Percentiles rank a stretch among this genome's conserved stretches.
These are phyloP conservation scores for Cerceris ruficornis DNA, from an alignment of 2,888 invertebrate species.

Conservation along the genomic window DNA sequence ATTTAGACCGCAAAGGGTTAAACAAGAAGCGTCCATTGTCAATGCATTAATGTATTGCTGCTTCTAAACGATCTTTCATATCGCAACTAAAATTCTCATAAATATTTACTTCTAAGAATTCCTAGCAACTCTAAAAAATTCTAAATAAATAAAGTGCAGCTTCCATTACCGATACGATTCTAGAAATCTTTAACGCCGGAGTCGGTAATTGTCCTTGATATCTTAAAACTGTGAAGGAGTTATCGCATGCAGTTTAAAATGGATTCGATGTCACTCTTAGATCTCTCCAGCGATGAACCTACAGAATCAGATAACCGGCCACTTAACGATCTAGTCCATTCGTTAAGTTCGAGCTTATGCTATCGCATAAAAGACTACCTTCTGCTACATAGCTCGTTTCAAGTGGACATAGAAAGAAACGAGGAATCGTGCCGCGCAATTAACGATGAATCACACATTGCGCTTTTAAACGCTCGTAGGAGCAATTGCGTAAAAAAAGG, in stretches of 20 bases:
- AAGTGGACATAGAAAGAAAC: slow-evolving; percentile 43
- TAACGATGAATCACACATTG: slow-evolving; percentile 68
- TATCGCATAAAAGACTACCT: slow-evolving; percentile 18
- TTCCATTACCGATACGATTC: no score
- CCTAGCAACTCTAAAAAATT: no score
- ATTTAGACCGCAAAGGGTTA: no score
- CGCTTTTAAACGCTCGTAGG: slow-evolving; percentile 57
- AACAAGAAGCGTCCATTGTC: no score
- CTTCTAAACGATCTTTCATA: no score
- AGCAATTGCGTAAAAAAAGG: slow-evolving; percentile 65
- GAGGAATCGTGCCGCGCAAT: slow-evolving; percentile 61
- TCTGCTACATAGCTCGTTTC: slow-evolving; percentile 3
- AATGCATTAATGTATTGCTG: no score
- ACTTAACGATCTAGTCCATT: neutral
- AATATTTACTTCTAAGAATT: no score
- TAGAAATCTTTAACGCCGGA: no score
- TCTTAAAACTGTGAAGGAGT: no score
- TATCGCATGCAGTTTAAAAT: neutral
- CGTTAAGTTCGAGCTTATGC: neutral
- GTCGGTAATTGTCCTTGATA: no score
- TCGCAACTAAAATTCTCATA: no score
- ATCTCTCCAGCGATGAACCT: neutral
- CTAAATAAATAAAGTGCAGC: no score
- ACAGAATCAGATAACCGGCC: neutral
- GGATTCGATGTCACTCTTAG: neutral